These are phyloP conservation scores for Eueremaeus valkanovi DNA, from an alignment of 2,888 invertebrate species.

Conservation along the genomic window DNA sequence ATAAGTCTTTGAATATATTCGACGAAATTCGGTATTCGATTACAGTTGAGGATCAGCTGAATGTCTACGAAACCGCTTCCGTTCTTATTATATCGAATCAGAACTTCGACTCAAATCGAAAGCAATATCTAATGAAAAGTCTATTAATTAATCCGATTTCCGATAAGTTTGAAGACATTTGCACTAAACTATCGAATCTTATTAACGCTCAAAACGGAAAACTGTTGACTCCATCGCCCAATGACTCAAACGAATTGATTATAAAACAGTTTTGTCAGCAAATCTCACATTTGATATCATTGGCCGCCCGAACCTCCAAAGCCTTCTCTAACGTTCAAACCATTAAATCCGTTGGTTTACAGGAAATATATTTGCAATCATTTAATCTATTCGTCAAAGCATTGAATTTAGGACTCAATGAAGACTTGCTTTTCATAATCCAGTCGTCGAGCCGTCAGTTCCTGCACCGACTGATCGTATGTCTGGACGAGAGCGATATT, in stretches of 20 bases:
- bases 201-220: conserved; percentile 27
- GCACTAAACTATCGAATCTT: conserved; percentile 10
- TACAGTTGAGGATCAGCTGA: conserved; percentile 58
- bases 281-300: conserved; percentile 33
- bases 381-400: conserved; percentile 56
- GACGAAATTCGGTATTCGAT: conserved; percentile 37
- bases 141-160: conserved; percentile 55
- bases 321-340: conserved; percentile 59
- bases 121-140: conserved; percentile 54
- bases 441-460: conserved; percentile 58
- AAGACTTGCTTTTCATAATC: conserved; percentile 32
- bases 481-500: conserved; percentile 57
- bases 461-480: conserved; percentile 60
- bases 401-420: conserved; percentile 52
- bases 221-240: too few relatives aligned
- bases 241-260: neutral
- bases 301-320: conserved; percentile 58
- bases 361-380: conserved; percentile 56
- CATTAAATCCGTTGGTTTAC: conserved; percentile 57
- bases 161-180: conserved; percentile 51
- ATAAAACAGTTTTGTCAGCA: conserved; percentile 22
- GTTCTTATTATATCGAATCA: conserved; percentile 57
- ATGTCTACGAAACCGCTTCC: conserved; percentile 59
- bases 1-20: conserved; percentile 16
- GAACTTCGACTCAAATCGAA: conserved; percentile 51